Evolutionary conservation across 1,140 invertebrate genomes (phyloP).

Genomic region (Micrasema longulum): DNA sequence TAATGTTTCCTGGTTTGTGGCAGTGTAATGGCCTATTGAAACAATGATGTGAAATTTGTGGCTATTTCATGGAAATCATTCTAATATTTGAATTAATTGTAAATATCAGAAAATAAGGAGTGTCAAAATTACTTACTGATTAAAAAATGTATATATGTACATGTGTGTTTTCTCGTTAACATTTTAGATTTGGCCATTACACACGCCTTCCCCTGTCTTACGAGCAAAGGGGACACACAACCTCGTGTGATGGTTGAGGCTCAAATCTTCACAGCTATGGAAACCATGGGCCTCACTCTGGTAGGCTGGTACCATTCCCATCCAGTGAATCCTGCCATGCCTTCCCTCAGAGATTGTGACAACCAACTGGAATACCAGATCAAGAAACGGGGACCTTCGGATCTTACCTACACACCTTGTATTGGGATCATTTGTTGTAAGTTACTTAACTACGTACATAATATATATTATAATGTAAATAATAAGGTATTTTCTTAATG

Average conservation of each 20-base stretch:
- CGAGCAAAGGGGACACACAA: constrained; percentile 82
- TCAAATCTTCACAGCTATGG: constrained; percentile 86
- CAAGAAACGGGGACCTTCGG: constrained; percentile 89
- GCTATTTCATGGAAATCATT: too few relatives aligned
- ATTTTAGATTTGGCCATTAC: constrained; percentile 85
- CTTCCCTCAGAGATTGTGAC: constrained; percentile 90
- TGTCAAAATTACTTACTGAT: too few relatives aligned
- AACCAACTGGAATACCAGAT: constrained; percentile 95
- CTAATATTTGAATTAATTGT: too few relatives aligned
- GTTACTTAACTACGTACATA: too few relatives aligned
- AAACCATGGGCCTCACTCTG: constrained; percentile 82
- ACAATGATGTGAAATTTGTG: too few relatives aligned
- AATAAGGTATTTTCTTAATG: too few relatives aligned
- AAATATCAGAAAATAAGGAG: too few relatives aligned
- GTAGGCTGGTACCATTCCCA: constrained; percentile 99
- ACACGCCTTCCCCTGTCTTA: constrained; percentile 90
- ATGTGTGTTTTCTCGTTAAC: too few relatives aligned
- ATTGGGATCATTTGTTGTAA: constrained; percentile 93
- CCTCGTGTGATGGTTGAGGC: constrained; percentile 79
- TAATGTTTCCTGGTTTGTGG: too few relatives aligned
- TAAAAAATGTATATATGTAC: too few relatives aligned
- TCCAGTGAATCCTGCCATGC: constrained; percentile 87
- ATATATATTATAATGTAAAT: too few relatives aligned
- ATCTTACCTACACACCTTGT: constrained; percentile 92
- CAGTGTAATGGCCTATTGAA: too few relatives aligned